Evolutionary conservation across 2,888 invertebrate species (phyloP), one percentile per base, ranked within the genome.

Genomic region (Megalurothrips usitatus): DNA sequence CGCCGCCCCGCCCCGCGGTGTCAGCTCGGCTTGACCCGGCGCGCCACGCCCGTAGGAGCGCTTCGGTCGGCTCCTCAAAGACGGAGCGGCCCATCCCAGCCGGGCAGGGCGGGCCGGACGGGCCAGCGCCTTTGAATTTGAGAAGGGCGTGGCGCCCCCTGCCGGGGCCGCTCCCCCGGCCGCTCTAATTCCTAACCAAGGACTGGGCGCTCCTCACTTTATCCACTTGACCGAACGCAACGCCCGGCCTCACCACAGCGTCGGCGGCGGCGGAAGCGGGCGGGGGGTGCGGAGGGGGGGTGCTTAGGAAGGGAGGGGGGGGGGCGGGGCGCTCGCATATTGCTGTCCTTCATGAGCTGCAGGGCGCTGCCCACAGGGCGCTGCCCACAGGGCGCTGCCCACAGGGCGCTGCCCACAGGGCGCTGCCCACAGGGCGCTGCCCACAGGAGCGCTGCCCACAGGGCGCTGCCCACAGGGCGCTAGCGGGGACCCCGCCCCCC

Each of bases 121-220:
- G 58, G 58, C 58, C 19, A 14, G 12, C 68, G 68, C 68, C 68
- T 75, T 75, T 75, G 68, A 75, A 75, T 75, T 75, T 75, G 68
- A 75, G 68, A 75, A 75, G 68, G 68, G 68, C 68, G 23, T 75
- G 12, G 19, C 19, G 34, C 34, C 34, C 34, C 34, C 34, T 43
- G 3, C 34, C 34, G 3, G 3, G 3, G 2, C 34, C 34, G 34
- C 17, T 58, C n/a, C 58, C 58, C n/a, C 58, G 17, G 58, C 17
- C 58, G 19, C 14, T 58, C 58, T 17, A 58, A n/a, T 43, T 58
- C 58, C 19, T 19, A n/a, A 58, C 58, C 58, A 58, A n/a, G 58
- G 58, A 58, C 58, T n/a, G 58, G 58, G 6, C 34, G 58, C 58
- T 19, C 58, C 58, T 17, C 58, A 58, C 58, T 58, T 58, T 58